Evolutionary conservation across 2,113 vertebrate genomes (phyloP).

Genomic region (Muntiacus reevesi): DNA sequence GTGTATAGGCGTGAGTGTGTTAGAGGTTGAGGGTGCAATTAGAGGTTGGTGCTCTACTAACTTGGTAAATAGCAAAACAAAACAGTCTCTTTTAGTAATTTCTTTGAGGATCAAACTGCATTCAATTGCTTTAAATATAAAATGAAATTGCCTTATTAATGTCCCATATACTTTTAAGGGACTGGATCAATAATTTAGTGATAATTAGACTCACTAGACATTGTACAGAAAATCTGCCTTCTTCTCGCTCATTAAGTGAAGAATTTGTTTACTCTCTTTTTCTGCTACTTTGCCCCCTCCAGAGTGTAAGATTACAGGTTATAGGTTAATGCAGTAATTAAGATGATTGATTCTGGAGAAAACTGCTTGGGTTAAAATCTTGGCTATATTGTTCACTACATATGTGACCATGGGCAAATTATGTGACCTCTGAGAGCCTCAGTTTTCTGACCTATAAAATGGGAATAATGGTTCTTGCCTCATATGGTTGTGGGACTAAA

Average conservation of each 20-base stretch:
- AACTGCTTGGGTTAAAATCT: neutral
- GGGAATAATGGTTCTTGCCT: neutral
- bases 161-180: neutral
- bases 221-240: neutral
- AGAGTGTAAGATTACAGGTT: neutral
- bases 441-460: slow-evolving; percentile 22
- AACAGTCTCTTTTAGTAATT: neutral
- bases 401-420: neutral
- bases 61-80: neutral
- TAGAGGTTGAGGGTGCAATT: neutral
- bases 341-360: slow-evolving; percentile 18
- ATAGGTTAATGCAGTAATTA: neutral
- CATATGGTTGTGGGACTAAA: neutral
- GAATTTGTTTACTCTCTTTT: slow-evolving; percentile 9
- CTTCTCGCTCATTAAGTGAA: neutral
- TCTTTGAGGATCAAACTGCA: neutral
- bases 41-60: neutral
- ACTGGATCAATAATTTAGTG: neutral
- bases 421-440: neutral
- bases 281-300: neutral
- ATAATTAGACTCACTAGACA: neutral
- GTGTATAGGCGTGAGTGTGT: neutral
- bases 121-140: neutral
- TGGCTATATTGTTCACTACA: neutral
- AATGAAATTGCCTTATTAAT: neutral